Percentiles rank a stretch among this genome's conserved stretches.
phyloP scores from a whole-genome alignment of 2,888 invertebrate genomes.

The Leptarthrus brevirostris region DNA sequence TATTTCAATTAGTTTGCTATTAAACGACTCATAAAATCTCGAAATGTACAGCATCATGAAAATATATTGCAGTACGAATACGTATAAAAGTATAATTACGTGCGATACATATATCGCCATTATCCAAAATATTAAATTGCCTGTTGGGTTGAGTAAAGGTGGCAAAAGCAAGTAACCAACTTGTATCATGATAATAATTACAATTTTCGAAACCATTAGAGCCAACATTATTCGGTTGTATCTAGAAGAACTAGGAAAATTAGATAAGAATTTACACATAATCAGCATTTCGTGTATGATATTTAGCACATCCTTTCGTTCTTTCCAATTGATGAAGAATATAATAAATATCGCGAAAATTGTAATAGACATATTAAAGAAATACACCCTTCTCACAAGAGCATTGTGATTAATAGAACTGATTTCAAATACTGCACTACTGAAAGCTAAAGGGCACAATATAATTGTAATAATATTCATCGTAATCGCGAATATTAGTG shows the following conservation, averaged over 20 bases:
- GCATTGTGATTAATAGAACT: not conserved
- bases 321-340: constrained; percentile 4
- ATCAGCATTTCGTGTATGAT: not conserved
- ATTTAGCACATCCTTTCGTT: too few species aligned
- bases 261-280: not conserved
- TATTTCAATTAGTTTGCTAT: not conserved
- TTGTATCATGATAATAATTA: not conserved
- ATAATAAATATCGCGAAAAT: not conserved
- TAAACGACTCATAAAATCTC: constrained; percentile 10
- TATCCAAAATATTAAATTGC: not conserved
- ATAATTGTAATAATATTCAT: not conserved
- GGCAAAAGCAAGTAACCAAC: not conserved
- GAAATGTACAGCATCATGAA: constrained; percentile 1
- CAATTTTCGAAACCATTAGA: not conserved
- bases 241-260: not conserved
- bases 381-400: not conserved
- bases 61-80: not conserved
- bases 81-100: not conserved
- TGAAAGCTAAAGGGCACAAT: not conserved
- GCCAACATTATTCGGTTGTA: not conserved
- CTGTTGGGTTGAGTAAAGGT: not conserved
- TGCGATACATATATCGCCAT: not conserved
- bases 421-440: not conserved
- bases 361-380: not conserved
- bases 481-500: not conserved